Percentiles rank a stretch among this genome's conserved stretches.
Conservation (phyloP, 1,140 invertebrate species). For the Temnothorax longispinosus region DNA sequence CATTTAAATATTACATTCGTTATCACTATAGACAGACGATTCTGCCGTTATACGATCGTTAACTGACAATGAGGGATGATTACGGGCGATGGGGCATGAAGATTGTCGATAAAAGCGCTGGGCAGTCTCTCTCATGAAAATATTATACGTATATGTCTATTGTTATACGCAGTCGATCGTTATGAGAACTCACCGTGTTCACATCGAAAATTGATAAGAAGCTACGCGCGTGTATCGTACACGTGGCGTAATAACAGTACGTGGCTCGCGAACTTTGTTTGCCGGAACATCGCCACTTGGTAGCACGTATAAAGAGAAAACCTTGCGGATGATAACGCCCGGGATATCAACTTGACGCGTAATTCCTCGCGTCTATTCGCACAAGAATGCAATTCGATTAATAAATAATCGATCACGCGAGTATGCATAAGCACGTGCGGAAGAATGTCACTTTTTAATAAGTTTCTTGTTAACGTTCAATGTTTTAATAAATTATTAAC, state of each 20-base stretch:
- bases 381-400: background rate
- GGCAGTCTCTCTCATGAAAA: conserved; percentile 1
- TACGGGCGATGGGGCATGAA: background rate
- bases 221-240: background rate
- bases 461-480: background rate
- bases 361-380: background rate
- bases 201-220: conserved; percentile 18
- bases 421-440: background rate
- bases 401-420: background rate
- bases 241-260: background rate
- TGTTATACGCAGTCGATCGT: background rate
- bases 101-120: conserved; percentile 2
- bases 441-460: background rate
- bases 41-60: background rate
- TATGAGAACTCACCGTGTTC: background rate
- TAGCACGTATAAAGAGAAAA: conserved; percentile 21
- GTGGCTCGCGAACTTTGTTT: conserved; percentile 14
- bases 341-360: background rate
- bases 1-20: conserved; percentile 21
- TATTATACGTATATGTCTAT: background rate
- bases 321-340: background rate
- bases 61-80: background rate
- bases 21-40: background rate
- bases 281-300: background rate
- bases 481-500: background rate